These are phyloP conservation scores for Mareca strepera DNA, from an alignment of 2,797 vertebrate species.

Conservation along the genomic window DNA sequence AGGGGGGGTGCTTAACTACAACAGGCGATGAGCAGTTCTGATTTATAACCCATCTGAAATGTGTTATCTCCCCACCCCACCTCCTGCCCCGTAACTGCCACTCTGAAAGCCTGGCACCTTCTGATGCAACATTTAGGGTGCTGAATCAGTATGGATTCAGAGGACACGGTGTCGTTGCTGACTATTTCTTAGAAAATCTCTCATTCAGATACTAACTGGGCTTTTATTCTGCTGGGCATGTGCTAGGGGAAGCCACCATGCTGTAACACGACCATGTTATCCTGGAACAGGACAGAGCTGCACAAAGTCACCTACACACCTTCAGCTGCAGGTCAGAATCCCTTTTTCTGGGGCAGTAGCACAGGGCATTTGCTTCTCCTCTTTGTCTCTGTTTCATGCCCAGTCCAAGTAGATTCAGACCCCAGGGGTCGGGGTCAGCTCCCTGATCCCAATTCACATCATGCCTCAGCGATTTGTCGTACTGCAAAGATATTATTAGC, in stretches of 20 bases:
- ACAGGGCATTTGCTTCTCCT: background rate
- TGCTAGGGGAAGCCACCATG: background rate
- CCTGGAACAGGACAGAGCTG: background rate
- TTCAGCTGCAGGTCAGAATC: background rate
- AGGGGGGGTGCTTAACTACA: background rate
- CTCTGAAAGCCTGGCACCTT: background rate
- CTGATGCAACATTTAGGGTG: conserved; percentile 11
- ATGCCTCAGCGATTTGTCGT: background rate
- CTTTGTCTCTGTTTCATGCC: background rate
- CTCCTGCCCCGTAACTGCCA: conserved; percentile 32
- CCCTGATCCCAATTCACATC: background rate
- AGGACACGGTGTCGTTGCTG: accelerated
- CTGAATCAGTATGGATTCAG: background rate
- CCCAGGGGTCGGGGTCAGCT: background rate
- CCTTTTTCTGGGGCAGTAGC: background rate
- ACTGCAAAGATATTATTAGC: background rate
- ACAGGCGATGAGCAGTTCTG: background rate
- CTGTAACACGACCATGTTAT: background rate
- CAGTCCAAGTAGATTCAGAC: background rate
- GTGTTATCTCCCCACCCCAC: conserved; percentile 23
- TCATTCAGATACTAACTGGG: background rate
- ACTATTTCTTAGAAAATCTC: background rate
- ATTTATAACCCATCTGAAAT: conserved; percentile 40
- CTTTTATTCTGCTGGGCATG: background rate
- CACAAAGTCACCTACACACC: background rate